Conservation (phyloP, 2,113 vertebrate species). For the Hipposideros armiger region DNA sequence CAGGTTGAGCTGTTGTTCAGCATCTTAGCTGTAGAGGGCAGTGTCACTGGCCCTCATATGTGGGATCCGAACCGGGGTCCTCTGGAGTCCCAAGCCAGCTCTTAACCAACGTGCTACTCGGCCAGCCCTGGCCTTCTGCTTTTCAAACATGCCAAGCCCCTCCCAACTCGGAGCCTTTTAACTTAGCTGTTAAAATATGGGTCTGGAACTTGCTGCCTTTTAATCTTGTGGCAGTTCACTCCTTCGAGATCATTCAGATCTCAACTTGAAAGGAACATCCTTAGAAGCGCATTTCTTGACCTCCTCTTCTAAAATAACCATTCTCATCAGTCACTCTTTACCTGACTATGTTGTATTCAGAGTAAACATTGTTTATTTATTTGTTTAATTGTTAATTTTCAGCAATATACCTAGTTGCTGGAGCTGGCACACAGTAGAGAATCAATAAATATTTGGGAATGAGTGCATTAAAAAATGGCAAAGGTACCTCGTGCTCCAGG, state of each 20-base stretch:
- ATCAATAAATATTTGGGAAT: not conserved
- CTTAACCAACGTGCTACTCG: no score
- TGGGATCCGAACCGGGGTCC: no score
- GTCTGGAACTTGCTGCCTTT: not conserved
- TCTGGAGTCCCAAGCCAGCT: no score
- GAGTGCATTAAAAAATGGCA: not conserved
- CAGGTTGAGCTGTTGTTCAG: no score
- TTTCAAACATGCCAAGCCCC: not conserved
- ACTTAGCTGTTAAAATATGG: not conserved
- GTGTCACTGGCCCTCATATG: no score
- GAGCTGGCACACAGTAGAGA: not conserved
- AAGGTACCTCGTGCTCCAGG: not conserved
- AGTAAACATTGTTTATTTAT: not conserved
- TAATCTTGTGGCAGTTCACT: not conserved
- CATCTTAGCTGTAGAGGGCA: no score
- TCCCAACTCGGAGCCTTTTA: not conserved
- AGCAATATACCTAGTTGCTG: not conserved
- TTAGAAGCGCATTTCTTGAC: not conserved
- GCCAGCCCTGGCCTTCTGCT: not conserved
- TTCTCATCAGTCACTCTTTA: not conserved
- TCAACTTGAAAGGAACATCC: not conserved
- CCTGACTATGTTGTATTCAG: not conserved
- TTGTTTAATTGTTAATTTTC: not conserved
- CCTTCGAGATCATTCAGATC: conserved; percentile 8
- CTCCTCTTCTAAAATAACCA: not conserved